Conservation (phyloP, 2,113 vertebrate genomes). For the Colistium nudipinnis region DNA sequence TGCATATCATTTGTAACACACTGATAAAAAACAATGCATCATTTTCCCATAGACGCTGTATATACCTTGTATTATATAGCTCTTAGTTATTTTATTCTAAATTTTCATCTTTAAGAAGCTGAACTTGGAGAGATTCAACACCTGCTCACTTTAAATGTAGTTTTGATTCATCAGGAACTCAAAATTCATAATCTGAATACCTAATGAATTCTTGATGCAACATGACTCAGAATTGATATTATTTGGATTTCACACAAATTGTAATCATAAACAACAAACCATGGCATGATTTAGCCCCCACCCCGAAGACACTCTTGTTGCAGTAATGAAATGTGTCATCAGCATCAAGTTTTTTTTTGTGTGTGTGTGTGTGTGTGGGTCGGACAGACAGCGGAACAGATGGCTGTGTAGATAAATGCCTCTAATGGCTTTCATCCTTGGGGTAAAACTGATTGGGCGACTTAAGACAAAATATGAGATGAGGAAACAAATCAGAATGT, state of each 20-base stretch:
- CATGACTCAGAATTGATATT: neutral
- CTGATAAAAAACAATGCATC: too few relatives aligned
- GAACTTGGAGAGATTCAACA: neutral
- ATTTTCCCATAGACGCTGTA: too few relatives aligned
- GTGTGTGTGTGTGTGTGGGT: neutral
- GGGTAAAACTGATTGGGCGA: conserved; percentile 42
- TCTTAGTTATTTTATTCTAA: too few relatives aligned
- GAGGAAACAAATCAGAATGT: conserved; percentile 54
- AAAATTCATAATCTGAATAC: too few relatives aligned
- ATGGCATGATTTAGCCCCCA: neutral
- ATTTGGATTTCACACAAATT: neutral
- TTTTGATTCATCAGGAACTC: neutral
- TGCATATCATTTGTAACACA: too few relatives aligned
- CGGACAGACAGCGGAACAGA: conserved; percentile 37
- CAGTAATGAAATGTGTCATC: neutral
- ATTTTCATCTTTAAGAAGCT: neutral
- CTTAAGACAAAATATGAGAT: conserved; percentile 41
- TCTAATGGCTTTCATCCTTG: conserved; percentile 27
- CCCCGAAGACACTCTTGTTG: neutral
- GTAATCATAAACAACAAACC: neutral
- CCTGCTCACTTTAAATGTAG: neutral
- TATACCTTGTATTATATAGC: too few relatives aligned
- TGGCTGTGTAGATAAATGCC: conserved; percentile 41
- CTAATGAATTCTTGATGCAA: too few relatives aligned
- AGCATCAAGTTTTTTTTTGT: neutral